phyloP scores from a whole-genome alignment of 2,113 vertebrate genomes.

The Trichomycterus rosablanca region DNA sequence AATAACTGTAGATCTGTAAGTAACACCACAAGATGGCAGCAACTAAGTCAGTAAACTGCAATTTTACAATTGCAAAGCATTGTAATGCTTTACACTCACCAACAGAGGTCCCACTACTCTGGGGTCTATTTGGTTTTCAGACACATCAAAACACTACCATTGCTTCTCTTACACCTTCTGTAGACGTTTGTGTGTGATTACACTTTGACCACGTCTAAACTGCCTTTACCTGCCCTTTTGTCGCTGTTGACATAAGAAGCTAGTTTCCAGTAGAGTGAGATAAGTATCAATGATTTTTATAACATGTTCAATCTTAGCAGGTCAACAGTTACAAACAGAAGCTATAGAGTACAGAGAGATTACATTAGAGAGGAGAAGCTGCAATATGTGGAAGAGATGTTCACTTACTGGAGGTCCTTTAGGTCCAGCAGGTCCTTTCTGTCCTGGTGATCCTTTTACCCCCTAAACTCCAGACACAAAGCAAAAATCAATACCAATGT shows the following conservation, averaged over 20 bases:
- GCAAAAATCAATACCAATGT: constrained; percentile 13
- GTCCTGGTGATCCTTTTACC: constrained; percentile 42
- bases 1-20: too few species aligned
- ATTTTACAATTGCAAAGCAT: neutral
- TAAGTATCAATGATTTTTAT: neutral
- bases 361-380: neutral
- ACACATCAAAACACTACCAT: too few species aligned
- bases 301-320: constrained; percentile 1
- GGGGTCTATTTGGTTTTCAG: too few species aligned
- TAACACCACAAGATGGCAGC: constrained; percentile 31
- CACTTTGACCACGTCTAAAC: neutral
- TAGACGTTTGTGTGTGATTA: constrained; percentile 7
- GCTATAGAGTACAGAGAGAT: constrained; percentile 7
- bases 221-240: neutral
- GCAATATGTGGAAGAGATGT: constrained; percentile 1
- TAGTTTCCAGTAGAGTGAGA: neutral
- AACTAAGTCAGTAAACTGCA: constrained; percentile 10
- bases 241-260: neutral
- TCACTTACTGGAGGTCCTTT: constrained; percentile 50
- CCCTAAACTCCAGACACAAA: constrained; percentile 42
- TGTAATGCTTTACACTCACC: constrained; percentile 14
- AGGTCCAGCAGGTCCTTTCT: constrained; percentile 44
- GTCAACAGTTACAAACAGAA: constrained; percentile 7
- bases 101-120: constrained; percentile 19
- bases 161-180: neutral